These are phyloP conservation scores for Hypanus sabinus DNA, from an alignment of 2,113 vertebrate species.

Conservation along the genomic window DNA sequence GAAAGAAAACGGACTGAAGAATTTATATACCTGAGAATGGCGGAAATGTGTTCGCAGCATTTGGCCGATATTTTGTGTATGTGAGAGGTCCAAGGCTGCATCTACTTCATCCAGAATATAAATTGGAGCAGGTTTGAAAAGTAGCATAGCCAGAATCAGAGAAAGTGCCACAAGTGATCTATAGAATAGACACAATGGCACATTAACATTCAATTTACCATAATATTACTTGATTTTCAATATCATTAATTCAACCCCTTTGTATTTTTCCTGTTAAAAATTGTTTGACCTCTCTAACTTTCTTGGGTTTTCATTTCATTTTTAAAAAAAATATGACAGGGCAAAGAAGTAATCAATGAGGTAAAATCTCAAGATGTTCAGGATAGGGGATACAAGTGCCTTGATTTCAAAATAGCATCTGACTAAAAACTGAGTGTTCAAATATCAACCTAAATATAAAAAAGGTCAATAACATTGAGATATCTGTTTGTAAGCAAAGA, in stretches of 20 bases:
- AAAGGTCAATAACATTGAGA: background rate
- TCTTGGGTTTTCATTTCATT: background rate
- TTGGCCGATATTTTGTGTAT: slow-evolving; percentile 95
- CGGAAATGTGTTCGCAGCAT: slow-evolving; percentile 86
- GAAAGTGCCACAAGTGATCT: slow-evolving; percentile 92
- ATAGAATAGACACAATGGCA: background rate
- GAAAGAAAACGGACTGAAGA: background rate
- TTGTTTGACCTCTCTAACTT: background rate
- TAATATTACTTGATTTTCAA: background rate
- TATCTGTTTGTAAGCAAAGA: background rate
- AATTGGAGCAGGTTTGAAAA: slow-evolving; percentile 95
- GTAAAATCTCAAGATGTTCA: background rate
- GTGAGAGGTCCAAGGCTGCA: slow-evolving; percentile 90
- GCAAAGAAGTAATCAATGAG: no score
- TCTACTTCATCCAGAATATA: slow-evolving; percentile 97
- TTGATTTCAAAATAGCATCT: background rate
- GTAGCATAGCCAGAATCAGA: slow-evolving; percentile 86
- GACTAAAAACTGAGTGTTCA: background rate
- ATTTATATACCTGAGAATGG: slow-evolving; percentile 73
- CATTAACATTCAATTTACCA: background rate
- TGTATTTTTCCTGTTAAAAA: background rate
- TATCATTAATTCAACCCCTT: background rate
- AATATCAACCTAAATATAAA: background rate
- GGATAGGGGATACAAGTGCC: background rate
- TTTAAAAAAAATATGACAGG: background rate